Evolutionary conservation across 2,113 vertebrate species (phyloP).

Genomic region (Malaclemys terrapin): DNA sequence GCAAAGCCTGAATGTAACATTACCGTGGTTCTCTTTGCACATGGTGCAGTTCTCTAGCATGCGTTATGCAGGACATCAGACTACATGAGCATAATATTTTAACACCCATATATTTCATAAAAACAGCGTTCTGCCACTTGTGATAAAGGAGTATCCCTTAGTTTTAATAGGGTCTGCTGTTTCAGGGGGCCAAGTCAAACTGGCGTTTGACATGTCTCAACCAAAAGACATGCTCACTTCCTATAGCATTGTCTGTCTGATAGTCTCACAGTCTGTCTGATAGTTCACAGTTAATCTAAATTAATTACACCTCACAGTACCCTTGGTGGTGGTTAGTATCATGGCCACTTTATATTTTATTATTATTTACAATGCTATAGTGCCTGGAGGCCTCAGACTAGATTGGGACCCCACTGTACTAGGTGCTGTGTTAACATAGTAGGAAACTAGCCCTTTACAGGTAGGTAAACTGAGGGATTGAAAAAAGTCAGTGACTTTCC

Average conservation of each 20-base stretch:
- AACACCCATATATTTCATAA: neutral
- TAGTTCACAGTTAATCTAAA: neutral
- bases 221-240: neutral
- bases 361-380: neutral
- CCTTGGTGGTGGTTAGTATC: neutral
- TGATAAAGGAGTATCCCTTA: neutral
- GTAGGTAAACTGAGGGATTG: neutral
- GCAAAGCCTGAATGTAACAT: neutral
- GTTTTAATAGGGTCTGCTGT: neutral
- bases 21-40: neutral
- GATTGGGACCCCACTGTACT: neutral
- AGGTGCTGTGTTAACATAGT: neutral
- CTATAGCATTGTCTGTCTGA: neutral
- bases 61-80: neutral
- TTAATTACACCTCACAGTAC: neutral
- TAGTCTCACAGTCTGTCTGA: neutral
- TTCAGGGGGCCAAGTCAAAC: neutral
- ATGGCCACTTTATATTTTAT: neutral
- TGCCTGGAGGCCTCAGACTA: neutral
- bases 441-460: neutral
- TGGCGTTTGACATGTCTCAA: neutral
- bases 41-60: neutral
- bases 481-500: neutral
- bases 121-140: neutral
- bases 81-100: neutral